phyloP scores from a whole-genome alignment of 2,113 vertebrate genomes.

The Cyanoliseus patagonus region DNA sequence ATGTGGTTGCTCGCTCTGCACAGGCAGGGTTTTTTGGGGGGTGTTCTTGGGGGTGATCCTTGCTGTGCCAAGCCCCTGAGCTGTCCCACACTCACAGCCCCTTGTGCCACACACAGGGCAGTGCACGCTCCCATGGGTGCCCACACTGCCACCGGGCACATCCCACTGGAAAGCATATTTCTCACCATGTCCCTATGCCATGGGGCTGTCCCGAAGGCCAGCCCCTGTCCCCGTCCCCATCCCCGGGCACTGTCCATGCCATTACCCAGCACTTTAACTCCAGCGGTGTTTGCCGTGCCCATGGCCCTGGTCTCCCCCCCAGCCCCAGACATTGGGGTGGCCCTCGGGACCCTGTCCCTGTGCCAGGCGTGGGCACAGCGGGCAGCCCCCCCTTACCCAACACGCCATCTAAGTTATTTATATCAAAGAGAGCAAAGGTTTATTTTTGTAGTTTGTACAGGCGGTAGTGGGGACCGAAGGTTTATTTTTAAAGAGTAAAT shows the following conservation, averaged over 20 bases:
- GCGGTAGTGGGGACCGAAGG: constrained; percentile 60
- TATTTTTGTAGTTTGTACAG: constrained; percentile 71
- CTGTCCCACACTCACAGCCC: neutral
- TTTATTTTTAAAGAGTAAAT: constrained; percentile 72
- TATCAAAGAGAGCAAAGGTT: constrained; percentile 70
- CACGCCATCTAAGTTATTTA: constrained; percentile 67
- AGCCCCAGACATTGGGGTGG: neutral
- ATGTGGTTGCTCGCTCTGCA: neutral
- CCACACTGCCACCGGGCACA: neutral
- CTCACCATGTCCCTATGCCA: neutral
- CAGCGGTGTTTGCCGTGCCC: constrained; percentile 40
- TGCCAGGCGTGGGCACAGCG: constrained; percentile 52
- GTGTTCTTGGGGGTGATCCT: neutral
- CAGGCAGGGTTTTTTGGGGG: neutral
- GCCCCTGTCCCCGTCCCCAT: neutral
- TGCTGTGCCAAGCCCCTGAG: neutral
- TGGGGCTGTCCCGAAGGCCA: neutral
- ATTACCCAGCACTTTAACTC: constrained; percentile 68
- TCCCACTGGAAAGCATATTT: neutral
- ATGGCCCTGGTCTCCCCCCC: neutral
- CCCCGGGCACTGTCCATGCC: neutral
- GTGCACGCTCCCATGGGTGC: neutral
- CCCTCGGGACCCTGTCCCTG: neutral
- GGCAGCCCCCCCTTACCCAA: neutral
- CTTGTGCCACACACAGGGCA: neutral